These are phyloP conservation scores for Enoplosus armatus DNA, from an alignment of 2,797 vertebrate species.

Conservation along the genomic window DNA sequence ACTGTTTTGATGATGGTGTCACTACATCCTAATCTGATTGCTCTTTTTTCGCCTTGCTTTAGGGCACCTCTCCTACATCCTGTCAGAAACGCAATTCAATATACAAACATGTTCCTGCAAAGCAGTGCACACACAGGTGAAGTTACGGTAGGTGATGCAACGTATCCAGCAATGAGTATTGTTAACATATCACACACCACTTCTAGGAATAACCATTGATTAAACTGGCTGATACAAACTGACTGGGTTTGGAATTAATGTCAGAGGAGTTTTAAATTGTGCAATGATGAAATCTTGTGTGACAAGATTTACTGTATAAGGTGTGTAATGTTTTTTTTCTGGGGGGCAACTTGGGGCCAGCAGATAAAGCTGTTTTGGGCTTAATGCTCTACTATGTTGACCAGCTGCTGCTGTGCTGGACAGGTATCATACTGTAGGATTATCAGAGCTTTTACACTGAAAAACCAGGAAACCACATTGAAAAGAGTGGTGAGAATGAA, in stretches of 20 bases:
- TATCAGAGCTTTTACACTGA: neutral
- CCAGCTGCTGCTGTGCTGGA: neutral
- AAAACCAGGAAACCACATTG: neutral
- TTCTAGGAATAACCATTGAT: neutral
- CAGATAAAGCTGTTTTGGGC: neutral
- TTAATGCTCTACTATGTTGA: neutral
- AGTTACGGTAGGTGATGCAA: slow-evolving; percentile 41
- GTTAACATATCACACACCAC: slow-evolving; percentile 1
- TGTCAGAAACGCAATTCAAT: slow-evolving; percentile 69
- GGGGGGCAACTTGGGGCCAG: too few relatives aligned
- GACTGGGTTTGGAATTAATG: neutral
- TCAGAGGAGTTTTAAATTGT: neutral
- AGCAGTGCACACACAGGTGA: slow-evolving; percentile 32
- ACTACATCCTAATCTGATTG: slow-evolving; percentile 85
- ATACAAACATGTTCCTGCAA: slow-evolving; percentile 42
- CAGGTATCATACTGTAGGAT: neutral
- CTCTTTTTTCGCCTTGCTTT: slow-evolving; percentile 74
- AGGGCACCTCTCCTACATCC: slow-evolving; percentile 81
- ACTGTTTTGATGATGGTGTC: slow-evolving; percentile 86
- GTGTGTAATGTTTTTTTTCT: neutral
- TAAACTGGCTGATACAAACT: neutral
- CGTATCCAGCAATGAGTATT: slow-evolving; percentile 8
- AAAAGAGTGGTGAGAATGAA: neutral
- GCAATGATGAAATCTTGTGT: neutral
- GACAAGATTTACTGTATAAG: neutral